Evolutionary conservation across 2,797 vertebrate genomes (phyloP).

Genomic region (Pelodytes ibericus): DNA sequence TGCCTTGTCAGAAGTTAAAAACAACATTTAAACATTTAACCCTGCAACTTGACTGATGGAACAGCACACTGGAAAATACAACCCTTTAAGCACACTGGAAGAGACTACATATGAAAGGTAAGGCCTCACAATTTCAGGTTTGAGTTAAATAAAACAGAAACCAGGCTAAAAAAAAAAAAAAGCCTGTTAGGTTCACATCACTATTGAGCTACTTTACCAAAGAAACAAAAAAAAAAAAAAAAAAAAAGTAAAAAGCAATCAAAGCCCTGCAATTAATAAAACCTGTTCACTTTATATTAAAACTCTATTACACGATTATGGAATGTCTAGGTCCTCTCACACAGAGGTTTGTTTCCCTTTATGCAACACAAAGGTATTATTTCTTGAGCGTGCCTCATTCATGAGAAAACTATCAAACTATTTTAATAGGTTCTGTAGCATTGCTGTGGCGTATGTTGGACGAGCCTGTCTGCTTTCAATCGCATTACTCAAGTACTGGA

Average conservation of each 20-base stretch:
- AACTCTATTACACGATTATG: slow-evolving; percentile 64
- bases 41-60: background rate
- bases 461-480: slow-evolving; percentile 92
- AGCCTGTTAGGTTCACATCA: slow-evolving; percentile 54
- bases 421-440: slow-evolving; percentile 88
- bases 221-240: slow-evolving; percentile 64
- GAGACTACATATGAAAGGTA: slow-evolving; percentile 64
- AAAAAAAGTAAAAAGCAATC: slow-evolving; percentile 66
- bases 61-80: slow-evolving; percentile 4
- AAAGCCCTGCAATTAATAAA: slow-evolving; percentile 71
- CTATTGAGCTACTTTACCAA: slow-evolving; percentile 63
- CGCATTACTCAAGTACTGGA: slow-evolving; percentile 89
- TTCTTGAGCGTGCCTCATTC: slow-evolving; percentile 18
- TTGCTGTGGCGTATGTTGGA: slow-evolving; percentile 93
- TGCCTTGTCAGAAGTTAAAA: background rate
- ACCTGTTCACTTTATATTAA: slow-evolving; percentile 70
- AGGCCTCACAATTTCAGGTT: slow-evolving; percentile 70
- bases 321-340: slow-evolving; percentile 57
- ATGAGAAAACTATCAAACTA: slow-evolving; percentile 72
- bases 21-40: background rate
- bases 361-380: slow-evolving; percentile 40
- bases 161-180: slow-evolving; percentile 57
- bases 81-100: slow-evolving; percentile 59
- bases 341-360: slow-evolving; percentile 72
- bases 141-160: slow-evolving; percentile 60